Evolutionary conservation across 2,113 vertebrate genomes (phyloP).

Genomic region (Dipodomys ordii): DNA sequence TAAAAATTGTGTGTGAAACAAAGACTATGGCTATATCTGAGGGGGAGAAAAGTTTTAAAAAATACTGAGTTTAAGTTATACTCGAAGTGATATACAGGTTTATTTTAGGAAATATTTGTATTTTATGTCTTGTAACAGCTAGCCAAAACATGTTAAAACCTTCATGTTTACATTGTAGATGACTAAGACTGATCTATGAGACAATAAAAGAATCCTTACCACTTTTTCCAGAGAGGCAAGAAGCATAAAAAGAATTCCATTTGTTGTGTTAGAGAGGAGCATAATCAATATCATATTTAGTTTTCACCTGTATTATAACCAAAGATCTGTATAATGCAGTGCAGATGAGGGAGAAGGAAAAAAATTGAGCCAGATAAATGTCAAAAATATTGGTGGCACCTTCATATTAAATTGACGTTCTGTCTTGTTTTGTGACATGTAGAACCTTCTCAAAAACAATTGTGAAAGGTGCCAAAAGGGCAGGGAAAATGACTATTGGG

Average conservation of each 20-base stretch:
- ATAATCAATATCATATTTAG: slow-evolving; percentile 8
- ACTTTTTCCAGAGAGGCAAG: not conserved
- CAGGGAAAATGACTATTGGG: slow-evolving; percentile 98
- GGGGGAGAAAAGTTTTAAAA: not conserved
- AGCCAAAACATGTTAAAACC: slow-evolving; percentile 23
- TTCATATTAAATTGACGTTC: slow-evolving; percentile 51
- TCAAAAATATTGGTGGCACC: not conserved
- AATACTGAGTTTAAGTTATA: slow-evolving; percentile 38
- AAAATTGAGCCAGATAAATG: not conserved
- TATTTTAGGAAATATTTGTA: slow-evolving; percentile 31
- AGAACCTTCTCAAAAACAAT: slow-evolving; percentile 98
- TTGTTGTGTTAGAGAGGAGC: not conserved
- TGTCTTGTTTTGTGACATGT: slow-evolving; percentile 73
- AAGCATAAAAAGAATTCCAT: slow-evolving; percentile 12
- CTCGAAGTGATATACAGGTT: slow-evolving; percentile 25
- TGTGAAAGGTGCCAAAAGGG: slow-evolving; percentile 97
- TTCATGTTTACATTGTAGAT: slow-evolving; percentile 47
- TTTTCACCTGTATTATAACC: slow-evolving; percentile 22
- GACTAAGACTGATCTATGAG: slow-evolving; percentile 45
- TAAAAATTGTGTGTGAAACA: slow-evolving; percentile 42
- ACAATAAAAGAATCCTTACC: slow-evolving; percentile 37
- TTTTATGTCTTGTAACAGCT: slow-evolving; percentile 14
- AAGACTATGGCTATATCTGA: not conserved
- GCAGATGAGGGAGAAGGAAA: not conserved
- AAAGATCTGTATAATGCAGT: not conserved